These are phyloP conservation scores for Dioctria linearis DNA, from an alignment of 2,888 invertebrate species.

Conservation along the genomic window DNA sequence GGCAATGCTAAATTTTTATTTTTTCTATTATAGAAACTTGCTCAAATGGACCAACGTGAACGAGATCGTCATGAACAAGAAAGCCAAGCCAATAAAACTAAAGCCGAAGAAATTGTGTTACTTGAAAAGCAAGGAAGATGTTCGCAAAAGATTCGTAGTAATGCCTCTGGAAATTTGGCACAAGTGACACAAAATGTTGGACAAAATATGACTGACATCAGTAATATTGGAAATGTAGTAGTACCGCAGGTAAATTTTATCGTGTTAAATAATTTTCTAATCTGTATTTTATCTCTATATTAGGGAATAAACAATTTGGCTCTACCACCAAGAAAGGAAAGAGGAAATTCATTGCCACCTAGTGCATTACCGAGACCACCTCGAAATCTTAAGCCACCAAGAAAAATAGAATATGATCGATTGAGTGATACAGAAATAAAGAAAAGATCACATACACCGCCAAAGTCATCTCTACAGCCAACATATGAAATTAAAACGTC, in stretches of 20 bases:
- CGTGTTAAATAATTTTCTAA: not conserved
- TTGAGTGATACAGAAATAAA: constrained; percentile 60
- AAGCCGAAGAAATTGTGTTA: constrained; percentile 61
- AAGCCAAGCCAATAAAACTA: constrained; percentile 57
- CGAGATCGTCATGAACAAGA: constrained; percentile 58
- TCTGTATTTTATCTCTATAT: constrained; percentile 2
- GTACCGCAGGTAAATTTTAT: constrained; percentile 53
- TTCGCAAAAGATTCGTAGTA: constrained; percentile 61
- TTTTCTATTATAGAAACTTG: constrained; percentile 57
- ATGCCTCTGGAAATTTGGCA: constrained; percentile 60
- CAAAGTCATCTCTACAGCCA: constrained; percentile 57
- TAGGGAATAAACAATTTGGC: constrained; percentile 56
- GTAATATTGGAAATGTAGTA: constrained; percentile 59
- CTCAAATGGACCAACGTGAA: constrained; percentile 60
- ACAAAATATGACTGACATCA: constrained; percentile 62
- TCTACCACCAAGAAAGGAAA: constrained; percentile 59
- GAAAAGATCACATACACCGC: constrained; percentile 59
- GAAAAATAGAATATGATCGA: constrained; percentile 61
- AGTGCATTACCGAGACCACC: constrained; percentile 61
- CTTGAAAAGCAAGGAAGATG: constrained; percentile 61
- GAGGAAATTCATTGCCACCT: constrained; percentile 61
- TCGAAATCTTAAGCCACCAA: constrained; percentile 59
- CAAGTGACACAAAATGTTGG: constrained; percentile 62
- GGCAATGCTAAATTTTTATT: not conserved
- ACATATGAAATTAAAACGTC: constrained; percentile 60